A percentile compares a stretch with the other conserved stretches of the same genome.
Evolutionary conservation across 2,797 vertebrate species (phyloP).

Genomic region (Melanotaenia nigrans): DNA sequence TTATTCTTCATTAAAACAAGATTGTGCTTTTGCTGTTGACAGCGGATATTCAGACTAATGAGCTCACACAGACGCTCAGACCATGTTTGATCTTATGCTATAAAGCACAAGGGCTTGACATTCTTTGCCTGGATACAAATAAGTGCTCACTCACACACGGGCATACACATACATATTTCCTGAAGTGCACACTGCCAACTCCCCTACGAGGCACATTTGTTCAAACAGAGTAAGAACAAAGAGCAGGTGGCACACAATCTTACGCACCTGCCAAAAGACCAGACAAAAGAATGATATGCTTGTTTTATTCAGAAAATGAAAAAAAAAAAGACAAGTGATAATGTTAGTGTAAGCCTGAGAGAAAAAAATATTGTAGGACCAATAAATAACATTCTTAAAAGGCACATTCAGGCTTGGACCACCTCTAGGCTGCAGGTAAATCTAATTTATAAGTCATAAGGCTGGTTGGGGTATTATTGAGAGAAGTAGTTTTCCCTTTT

Average conservation of each 20-base stretch:
- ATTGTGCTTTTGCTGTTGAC: slow-evolving; percentile 59
- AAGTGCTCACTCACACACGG: slow-evolving; percentile 10
- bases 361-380: slow-evolving; percentile 1
- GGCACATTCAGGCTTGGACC: slow-evolving; percentile 2
- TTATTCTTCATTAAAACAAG: slow-evolving; percentile 67
- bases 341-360: not conserved
- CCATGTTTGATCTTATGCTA: slow-evolving; percentile 70
- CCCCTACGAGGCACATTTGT: slow-evolving; percentile 62
- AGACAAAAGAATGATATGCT: slow-evolving; percentile 46
- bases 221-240: slow-evolving; percentile 77
- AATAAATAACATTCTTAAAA: slow-evolving; percentile 16
- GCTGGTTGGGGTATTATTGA: slow-evolving; percentile 25
- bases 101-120: slow-evolving; percentile 65
- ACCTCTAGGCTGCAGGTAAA: slow-evolving; percentile 1
- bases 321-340: slow-evolving; percentile 1
- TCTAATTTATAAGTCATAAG: slow-evolving; percentile 38
- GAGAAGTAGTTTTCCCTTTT: slow-evolving; percentile 24
- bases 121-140: slow-evolving; percentile 65
- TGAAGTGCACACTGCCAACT: slow-evolving; percentile 51
- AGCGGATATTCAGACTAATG: slow-evolving; percentile 68
- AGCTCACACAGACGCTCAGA: slow-evolving; percentile 56
- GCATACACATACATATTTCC: slow-evolving; percentile 14
- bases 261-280: slow-evolving; percentile 59
- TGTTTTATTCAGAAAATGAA: slow-evolving; percentile 16
- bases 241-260: slow-evolving; percentile 66